phyloP scores from a whole-genome alignment of 2,888 invertebrate species.

The Pseudanteris insignis region DNA sequence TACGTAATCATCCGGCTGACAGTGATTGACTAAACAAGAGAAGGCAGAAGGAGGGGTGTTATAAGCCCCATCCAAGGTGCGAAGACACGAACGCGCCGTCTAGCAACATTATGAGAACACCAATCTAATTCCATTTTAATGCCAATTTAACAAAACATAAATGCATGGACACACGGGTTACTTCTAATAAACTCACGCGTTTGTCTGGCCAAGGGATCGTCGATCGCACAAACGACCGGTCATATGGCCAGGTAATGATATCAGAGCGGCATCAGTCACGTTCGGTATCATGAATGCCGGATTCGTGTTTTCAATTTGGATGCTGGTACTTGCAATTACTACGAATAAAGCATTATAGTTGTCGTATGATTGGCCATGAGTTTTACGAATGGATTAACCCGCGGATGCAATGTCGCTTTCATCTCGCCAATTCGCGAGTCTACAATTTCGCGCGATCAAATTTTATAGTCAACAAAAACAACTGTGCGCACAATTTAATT shows the following conservation, averaged over 20 bases:
- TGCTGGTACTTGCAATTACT: conserved; percentile 16
- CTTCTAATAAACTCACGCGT: conserved; percentile 32
- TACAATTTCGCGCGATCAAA: background rate
- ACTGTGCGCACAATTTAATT: background rate
- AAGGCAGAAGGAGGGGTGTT: conserved; percentile 47
- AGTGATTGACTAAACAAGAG: conserved; percentile 49
- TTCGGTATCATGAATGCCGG: conserved; percentile 56
- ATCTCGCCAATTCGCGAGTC: background rate
- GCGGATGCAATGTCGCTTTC: conserved; percentile 7
- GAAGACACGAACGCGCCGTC: conserved; percentile 55
- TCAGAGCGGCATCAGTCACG: conserved; percentile 58
- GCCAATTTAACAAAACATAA: conserved; percentile 58
- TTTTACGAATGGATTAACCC: conserved; percentile 28
- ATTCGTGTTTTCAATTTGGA: conserved; percentile 50
- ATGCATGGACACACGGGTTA: conserved; percentile 35
- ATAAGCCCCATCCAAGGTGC: conserved; percentile 58
- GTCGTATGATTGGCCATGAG: conserved; percentile 30
- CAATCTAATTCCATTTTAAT: conserved; percentile 64
- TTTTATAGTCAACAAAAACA: background rate
- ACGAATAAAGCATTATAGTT: conserved; percentile 22
- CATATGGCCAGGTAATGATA: conserved; percentile 52
- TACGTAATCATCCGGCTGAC: conserved; percentile 44
- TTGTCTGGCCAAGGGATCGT: conserved; percentile 21
- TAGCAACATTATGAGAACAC: conserved; percentile 50
- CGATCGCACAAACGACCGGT: conserved; percentile 26